phyloP scores from a whole-genome alignment of 2,888 invertebrate genomes.

The Petrolisthes manimaculis region DNA sequence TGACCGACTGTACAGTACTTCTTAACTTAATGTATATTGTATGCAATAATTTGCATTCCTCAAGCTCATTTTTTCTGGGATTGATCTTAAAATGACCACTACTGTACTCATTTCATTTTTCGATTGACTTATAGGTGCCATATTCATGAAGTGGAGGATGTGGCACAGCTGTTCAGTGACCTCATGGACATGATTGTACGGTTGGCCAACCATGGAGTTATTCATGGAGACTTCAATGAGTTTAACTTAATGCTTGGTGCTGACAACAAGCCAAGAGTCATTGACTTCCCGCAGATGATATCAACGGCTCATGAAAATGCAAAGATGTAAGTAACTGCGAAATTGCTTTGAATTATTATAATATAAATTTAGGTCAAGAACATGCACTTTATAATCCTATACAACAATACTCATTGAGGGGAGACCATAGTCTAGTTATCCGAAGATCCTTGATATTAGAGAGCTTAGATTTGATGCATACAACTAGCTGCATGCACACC shows the following conservation, averaged over 20 bases:
- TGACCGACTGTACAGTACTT: too few species aligned
- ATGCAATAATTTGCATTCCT: neutral
- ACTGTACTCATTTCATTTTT: neutral
- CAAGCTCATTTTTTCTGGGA: too few species aligned
- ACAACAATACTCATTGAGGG: too few species aligned
- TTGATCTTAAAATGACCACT: neutral
- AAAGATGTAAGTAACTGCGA: conserved; percentile 72
- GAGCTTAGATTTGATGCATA: too few species aligned
- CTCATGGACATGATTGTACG: conserved; percentile 92
- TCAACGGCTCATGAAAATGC: conserved; percentile 94
- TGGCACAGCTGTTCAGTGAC: conserved; percentile 87
- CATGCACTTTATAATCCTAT: too few species aligned
- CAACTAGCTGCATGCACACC: too few species aligned
- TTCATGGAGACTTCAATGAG: conserved; percentile 99
- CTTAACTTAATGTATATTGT: too few species aligned
- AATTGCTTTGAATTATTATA: neutral
- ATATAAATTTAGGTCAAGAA: too few species aligned
- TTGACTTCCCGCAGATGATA: conserved; percentile 99
- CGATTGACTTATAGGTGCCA: conserved; percentile 69
- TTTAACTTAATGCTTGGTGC: conserved; percentile 92
- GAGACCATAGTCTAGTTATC: too few species aligned
- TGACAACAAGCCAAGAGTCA: conserved; percentile 85
- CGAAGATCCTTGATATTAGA: too few species aligned
- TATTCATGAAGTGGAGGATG: conserved; percentile 77
- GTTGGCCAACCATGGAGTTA: conserved; percentile 93